A percentile compares a stretch with the other conserved stretches of the same genome.
These are phyloP conservation scores for Octomys mimax DNA, from an alignment of 2,797 vertebrate genomes.

Conservation along the genomic window DNA sequence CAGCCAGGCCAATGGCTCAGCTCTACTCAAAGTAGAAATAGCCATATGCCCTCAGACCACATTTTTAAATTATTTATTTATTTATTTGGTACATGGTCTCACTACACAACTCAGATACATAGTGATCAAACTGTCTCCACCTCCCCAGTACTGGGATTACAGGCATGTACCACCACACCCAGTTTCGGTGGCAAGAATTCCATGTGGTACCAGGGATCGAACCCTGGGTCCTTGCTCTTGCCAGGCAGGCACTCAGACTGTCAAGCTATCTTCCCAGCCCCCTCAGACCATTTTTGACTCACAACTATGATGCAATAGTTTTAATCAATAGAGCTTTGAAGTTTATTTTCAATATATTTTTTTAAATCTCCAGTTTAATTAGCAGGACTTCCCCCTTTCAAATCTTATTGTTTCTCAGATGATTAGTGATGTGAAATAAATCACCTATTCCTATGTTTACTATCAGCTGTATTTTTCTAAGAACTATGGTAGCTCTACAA, in stretches of 20 bases:
- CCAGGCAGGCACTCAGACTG: no score
- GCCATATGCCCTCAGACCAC: background rate
- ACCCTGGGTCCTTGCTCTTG: no score
- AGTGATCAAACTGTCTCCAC: no score
- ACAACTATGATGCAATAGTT: background rate
- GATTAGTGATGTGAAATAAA: background rate
- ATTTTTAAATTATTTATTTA: background rate
- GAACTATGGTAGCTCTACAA: background rate
- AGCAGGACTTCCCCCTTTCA: background rate
- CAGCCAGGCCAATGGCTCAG: background rate
- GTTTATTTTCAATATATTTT: background rate
- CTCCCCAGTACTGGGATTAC: no score
- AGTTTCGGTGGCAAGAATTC: no score
- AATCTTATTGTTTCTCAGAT: background rate
- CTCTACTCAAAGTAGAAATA: background rate
- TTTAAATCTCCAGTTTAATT: background rate
- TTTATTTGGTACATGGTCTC: no score
- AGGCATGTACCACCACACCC: no score
- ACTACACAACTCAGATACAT: no score
- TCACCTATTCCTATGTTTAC: background rate
- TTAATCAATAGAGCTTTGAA: background rate
- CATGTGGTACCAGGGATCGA: no score
- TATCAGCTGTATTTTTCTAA: background rate
- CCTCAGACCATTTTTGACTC: background rate
- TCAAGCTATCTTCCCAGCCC: no score